These are phyloP conservation scores for Sebastes itinus DNA, from an alignment of 2,797 vertebrate genomes.

Conservation along the genomic window DNA sequence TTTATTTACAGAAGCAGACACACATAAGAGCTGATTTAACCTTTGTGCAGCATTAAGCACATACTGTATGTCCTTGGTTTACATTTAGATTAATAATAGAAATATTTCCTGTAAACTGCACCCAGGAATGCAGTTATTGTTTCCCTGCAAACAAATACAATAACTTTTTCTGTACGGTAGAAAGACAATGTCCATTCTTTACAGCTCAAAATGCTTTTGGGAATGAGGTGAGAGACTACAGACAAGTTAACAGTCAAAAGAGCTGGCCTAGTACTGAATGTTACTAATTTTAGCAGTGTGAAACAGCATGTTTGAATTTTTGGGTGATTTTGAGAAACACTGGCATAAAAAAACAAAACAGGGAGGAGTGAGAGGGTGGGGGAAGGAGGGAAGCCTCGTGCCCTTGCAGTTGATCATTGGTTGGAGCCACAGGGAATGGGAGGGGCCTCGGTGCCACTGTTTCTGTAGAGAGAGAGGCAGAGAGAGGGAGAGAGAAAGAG, in stretches of 20 bases:
- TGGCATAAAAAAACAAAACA: constrained; percentile 1
- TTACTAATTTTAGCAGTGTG: constrained; percentile 33
- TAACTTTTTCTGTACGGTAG: neutral
- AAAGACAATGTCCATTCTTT: neutral
- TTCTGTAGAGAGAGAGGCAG: constrained; percentile 76
- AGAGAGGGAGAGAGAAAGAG: constrained; percentile 33
- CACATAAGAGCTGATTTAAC: neutral
- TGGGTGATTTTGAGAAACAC: constrained; percentile 36
- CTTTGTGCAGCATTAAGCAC: neutral
- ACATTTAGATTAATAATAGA: constrained; percentile 18
- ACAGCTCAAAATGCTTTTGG: neutral
- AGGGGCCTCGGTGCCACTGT: constrained; percentile 75
- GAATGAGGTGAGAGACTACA: neutral
- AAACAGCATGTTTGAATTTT: constrained; percentile 29
- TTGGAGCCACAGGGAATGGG: constrained; percentile 72
- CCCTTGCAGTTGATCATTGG: constrained; percentile 80
- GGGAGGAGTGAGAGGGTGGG: constrained; percentile 45
- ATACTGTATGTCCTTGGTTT: neutral
- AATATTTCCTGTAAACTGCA: constrained; percentile 25
- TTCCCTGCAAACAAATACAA: constrained; percentile 6
- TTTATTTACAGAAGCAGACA: neutral
- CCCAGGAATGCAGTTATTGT: constrained; percentile 30
- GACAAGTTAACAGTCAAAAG: neutral
- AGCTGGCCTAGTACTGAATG: neutral
- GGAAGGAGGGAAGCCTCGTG: constrained; percentile 68